Evolutionary conservation across 2,888 invertebrate species (phyloP).

Genomic region (Shargacucullia verbasci): DNA sequence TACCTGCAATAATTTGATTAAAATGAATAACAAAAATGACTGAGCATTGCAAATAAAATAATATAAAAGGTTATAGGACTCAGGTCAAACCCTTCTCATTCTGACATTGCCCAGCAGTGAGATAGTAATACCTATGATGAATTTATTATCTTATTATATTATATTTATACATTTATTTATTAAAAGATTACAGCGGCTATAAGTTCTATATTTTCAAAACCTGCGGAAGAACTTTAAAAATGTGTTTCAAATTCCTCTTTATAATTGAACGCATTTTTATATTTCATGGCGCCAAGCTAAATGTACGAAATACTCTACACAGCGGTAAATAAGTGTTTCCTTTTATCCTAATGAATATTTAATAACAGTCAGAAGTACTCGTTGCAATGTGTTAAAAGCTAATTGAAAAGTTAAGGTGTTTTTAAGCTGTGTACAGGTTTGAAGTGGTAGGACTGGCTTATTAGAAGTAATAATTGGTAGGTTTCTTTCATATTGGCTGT

Average conservation of each 20-base stretch:
- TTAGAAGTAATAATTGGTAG: constrained; percentile 25
- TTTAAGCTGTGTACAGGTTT: constrained; percentile 47
- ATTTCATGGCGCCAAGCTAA: constrained; percentile 29
- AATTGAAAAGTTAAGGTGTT: constrained; percentile 50
- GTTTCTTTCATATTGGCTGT: constrained; percentile 14
- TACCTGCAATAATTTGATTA: no score
- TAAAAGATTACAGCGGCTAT: no score
- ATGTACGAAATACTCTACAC: constrained; percentile 28
- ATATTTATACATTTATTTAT: no score
- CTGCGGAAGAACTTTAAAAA: constrained; percentile 20
- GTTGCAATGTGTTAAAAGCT: constrained; percentile 50
- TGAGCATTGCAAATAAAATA: no score
- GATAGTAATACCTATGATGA: no score
- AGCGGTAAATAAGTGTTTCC: constrained; percentile 50
- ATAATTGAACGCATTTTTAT: constrained; percentile 39
- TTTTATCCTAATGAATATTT: constrained; percentile 58
- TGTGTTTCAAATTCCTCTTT: constrained; percentile 31
- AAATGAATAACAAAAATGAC: no score
- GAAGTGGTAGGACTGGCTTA: constrained; percentile 21
- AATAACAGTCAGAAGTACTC: constrained; percentile 46
- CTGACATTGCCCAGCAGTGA: no score
- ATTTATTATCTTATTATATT: no score
- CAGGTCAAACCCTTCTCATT: no score
- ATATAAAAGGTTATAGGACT: no score
- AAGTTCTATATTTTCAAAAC: not conserved